Conservation (phyloP, 2,797 vertebrate genomes). For the Acestrorhynchus altus region DNA sequence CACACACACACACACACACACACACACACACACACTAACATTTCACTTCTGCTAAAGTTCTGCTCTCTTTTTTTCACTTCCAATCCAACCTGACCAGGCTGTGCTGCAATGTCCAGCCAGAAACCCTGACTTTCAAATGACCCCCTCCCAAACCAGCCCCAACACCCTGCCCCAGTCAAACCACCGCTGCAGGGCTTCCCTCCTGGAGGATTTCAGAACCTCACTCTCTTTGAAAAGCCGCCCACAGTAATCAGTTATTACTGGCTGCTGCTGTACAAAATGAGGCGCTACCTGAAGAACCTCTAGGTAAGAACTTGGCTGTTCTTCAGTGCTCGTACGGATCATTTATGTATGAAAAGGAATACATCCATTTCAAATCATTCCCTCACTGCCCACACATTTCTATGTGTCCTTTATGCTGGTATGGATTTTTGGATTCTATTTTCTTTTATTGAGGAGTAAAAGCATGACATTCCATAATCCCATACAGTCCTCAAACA, state of each 20-base stretch:
- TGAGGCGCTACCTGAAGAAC: no score
- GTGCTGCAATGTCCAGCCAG: background rate
- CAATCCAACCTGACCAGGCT: background rate
- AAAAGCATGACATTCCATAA: no score
- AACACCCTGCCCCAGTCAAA: background rate
- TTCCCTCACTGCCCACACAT: no score
- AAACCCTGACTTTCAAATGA: background rate
- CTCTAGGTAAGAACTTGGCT: no score
- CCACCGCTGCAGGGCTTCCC: background rate
- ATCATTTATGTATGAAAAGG: no score
- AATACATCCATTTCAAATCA: no score
- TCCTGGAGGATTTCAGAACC: background rate
- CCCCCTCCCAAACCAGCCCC: no score
- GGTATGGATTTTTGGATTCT: no score
- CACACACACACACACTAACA: slow-evolving; percentile 13
- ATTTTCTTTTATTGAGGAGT: no score
- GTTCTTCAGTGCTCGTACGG: no score
- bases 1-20: slow-evolving; percentile 16
- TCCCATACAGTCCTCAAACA: no score
- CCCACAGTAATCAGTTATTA: slow-evolving; percentile 2
- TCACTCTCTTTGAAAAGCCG: background rate
- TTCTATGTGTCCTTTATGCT: no score
- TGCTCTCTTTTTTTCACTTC: slow-evolving; percentile 27
- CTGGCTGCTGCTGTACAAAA: background rate
- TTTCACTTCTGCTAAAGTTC: background rate